Base-by-base conservation (phyloP, 1,140 invertebrate genomes). In the Pseudomyrmex dendroicus region DNA sequence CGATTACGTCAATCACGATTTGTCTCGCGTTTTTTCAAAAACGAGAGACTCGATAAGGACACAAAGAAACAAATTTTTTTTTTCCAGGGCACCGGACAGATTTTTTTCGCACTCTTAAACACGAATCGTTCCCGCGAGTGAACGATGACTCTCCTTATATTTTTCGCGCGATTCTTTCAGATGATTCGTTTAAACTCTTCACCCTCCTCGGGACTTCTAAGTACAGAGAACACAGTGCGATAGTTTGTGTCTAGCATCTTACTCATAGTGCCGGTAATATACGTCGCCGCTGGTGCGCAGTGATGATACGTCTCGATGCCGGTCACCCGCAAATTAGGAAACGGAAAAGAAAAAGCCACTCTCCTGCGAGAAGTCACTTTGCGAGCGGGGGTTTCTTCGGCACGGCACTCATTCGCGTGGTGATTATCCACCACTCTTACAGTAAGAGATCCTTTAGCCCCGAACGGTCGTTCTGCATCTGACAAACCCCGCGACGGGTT, bases 181-280 rank as follows among this genome's bases (percentile, higher is more conserved):
- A 92, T 84, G 83, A 88, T 86, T 73, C 90, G 91, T 73, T 92
- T 92, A 89, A 90, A 92, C 62, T 87, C 83, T 90, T 90, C 85
- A 91, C 91, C 91, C 91, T 91, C 77, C 83, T 91, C 90, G 88
- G 93, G 93, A 93, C 93, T 93, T 94, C 93, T 94, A 94, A 94
- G 92, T 91, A 93, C 91, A 91, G 91, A 90, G 85, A 93, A 93
- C 73, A 92, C 91, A 61, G 84, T 89, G 88, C 91, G 84, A 89
- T 91, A 91, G 90, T 91, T 93, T 86, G 89, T 92, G 78, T 90
- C 90, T 88, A 91, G 89, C 87, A 93, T 92, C 83, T 93, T 93
- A 85, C 85, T 88, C 91, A 91, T 91, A 74, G 84, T 90, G 89
- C 85, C 10, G 61, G 85, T 68, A 35, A 35, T 35, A 72, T 48